Evolutionary conservation across 2,797 vertebrate species (phyloP).

Genomic region (Coendou prehensilis): DNA sequence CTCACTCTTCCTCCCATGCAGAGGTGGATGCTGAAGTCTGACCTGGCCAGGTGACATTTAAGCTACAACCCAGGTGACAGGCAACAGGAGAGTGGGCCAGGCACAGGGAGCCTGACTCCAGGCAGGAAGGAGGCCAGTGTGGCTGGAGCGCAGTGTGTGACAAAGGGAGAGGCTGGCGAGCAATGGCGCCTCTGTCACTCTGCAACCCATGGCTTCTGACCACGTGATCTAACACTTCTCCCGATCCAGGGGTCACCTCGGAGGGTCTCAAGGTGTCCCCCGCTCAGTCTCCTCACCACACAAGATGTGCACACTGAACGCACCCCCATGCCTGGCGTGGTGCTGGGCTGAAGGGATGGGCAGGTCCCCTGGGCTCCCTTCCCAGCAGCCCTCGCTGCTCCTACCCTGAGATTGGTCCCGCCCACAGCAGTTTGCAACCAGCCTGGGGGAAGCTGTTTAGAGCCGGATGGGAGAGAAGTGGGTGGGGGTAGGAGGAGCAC

Average conservation of each 20-base stretch:
- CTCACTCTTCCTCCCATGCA: neutral
- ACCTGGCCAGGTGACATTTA: neutral
- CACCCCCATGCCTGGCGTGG: neutral
- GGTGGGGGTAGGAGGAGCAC: neutral
- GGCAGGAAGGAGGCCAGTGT: neutral
- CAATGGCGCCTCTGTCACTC: neutral
- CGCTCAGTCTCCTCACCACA: neutral
- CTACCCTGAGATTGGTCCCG: neutral
- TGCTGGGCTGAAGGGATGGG: neutral
- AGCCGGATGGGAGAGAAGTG: rapidly evolving
- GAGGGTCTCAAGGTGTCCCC: neutral
- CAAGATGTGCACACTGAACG: neutral
- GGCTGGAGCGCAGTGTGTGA: neutral
- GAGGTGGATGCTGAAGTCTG: neutral
- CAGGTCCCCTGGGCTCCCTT: neutral
- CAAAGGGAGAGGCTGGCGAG: neutral
- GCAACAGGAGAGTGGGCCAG: neutral
- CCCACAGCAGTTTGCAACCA: rapidly evolving
- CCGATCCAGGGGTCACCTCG: rapidly evolving
- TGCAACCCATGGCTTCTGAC: neutral
- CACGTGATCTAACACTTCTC: neutral
- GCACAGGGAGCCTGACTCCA: neutral
- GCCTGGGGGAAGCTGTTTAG: neutral
- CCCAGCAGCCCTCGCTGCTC: neutral
- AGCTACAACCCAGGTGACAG: neutral